These are phyloP conservation scores for Scatophagus argus DNA, from an alignment of 2,113 vertebrate genomes.

Conservation along the genomic window DNA sequence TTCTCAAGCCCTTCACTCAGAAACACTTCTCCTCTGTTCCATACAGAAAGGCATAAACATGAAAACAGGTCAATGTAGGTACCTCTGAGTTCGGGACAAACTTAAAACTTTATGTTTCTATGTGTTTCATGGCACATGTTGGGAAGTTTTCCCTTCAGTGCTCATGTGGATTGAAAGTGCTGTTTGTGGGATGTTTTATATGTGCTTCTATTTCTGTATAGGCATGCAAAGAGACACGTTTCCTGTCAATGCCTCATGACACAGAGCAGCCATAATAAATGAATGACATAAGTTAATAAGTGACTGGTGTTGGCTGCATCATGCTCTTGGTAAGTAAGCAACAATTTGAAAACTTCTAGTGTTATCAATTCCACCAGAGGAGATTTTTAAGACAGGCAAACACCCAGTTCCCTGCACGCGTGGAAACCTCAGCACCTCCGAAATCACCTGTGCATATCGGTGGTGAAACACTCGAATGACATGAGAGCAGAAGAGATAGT, in stretches of 20 bases:
- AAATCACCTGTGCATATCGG: conserved; percentile 43
- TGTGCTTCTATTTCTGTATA: not conserved
- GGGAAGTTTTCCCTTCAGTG: conserved; percentile 14
- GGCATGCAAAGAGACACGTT: not conserved
- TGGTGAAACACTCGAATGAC: conserved; percentile 26
- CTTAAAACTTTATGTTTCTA: not conserved
- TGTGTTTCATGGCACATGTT: not conserved
- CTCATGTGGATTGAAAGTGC: not conserved
- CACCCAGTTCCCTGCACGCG: conserved; percentile 4
- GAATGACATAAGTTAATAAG: not conserved
- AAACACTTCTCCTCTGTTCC: conserved; percentile 1
- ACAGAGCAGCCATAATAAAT: not conserved
- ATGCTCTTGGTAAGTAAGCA: conserved; percentile 24
- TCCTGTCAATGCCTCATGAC: not conserved
- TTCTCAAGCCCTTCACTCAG: conserved; percentile 31
- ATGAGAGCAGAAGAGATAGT: conserved; percentile 14
- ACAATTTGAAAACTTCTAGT: conserved; percentile 3
- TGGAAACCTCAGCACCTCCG: conserved; percentile 16
- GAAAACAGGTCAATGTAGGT: not conserved
- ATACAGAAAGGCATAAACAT: not conserved
- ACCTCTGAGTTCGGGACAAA: not conserved
- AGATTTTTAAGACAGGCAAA: conserved; percentile 17
- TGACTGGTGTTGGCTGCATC: conserved; percentile 1
- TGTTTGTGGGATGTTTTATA: not conserved
- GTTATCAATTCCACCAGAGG: conserved; percentile 30